A percentile compares a stretch with the other conserved stretches of the same genome.
Conservation (phyloP, 1,140 invertebrate species). For the Brachionus asplanchnoidis region DNA sequence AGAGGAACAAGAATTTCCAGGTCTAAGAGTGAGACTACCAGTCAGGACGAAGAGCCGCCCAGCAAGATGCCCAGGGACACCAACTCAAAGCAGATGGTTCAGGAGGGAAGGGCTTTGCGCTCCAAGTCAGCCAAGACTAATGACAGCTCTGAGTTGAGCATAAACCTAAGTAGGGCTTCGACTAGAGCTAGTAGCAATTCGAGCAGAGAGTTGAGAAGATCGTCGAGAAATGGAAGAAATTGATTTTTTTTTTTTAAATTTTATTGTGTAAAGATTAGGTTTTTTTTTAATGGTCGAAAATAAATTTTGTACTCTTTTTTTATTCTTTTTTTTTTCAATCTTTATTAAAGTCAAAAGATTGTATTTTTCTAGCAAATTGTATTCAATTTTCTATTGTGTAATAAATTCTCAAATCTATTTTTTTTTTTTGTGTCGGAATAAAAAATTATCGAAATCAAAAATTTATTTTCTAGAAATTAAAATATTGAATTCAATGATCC, state of each 20-base stretch:
- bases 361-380: too few relatives aligned
- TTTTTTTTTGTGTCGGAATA: too few relatives aligned
- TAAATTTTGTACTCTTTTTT: neutral
- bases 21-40: neutral
- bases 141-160: neutral
- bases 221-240: neutral
- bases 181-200: neutral
- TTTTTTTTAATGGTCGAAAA: neutral
- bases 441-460: too few relatives aligned
- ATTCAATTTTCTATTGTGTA: too few relatives aligned
- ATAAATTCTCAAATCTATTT: too few relatives aligned
- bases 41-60: conserved; percentile 1
- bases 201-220: neutral
- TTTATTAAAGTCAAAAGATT: too few relatives aligned
- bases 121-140: neutral
- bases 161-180: neutral
- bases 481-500: too few relatives aligned
- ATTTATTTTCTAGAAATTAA: too few relatives aligned
- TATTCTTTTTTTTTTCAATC: too few relatives aligned
- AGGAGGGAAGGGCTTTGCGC: neutral
- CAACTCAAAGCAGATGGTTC: neutral
- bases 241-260: neutral
- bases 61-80: neutral
- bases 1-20: neutral
- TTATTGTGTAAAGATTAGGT: neutral